Percentiles rank a stretch among this genome's conserved stretches.
Conservation (phyloP, 2,797 vertebrate genomes). For the Myoxocephalus aenaeus region DNA sequence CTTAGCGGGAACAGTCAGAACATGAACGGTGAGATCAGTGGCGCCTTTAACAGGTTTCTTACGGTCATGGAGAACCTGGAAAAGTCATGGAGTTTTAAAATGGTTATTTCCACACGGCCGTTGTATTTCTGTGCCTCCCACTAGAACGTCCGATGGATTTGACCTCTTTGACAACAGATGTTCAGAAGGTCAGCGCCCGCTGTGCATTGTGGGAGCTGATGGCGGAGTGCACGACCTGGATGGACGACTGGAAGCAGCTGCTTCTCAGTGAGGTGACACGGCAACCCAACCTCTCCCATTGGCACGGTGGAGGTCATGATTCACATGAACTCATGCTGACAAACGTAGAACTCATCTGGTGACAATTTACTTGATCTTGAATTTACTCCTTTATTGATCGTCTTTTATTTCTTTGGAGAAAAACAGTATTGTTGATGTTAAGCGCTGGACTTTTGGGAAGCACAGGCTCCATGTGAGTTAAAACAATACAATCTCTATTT, state of each 20-base stretch:
- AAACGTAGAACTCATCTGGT: neutral
- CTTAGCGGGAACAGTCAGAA: conserved; percentile 71
- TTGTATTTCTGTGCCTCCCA: neutral
- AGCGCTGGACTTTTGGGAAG: neutral
- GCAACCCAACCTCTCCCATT: neutral
- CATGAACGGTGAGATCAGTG: conserved; percentile 72
- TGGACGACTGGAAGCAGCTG: conserved; percentile 82
- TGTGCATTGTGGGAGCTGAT: conserved; percentile 85
- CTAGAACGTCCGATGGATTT: conserved; percentile 75
- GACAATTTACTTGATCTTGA: neutral
- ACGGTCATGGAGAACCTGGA: too few relatives aligned
- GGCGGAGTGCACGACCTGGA: conserved; percentile 69
- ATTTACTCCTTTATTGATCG: neutral
- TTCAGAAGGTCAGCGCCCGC: conserved; percentile 74
- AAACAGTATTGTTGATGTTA: neutral
- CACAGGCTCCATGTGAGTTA: neutral
- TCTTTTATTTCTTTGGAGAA: neutral
- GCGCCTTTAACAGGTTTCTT: too few relatives aligned
- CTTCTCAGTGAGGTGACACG: conserved; percentile 84
- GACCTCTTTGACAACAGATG: conserved; percentile 49
- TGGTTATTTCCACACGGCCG: too few relatives aligned
- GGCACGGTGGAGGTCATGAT: neutral
- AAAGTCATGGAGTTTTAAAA: too few relatives aligned
- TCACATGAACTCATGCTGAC: neutral
- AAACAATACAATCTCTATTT: neutral